Evolutionary conservation across 2,113 vertebrate genomes (phyloP).

Genomic region (Spizaetus ornatus): DNA sequence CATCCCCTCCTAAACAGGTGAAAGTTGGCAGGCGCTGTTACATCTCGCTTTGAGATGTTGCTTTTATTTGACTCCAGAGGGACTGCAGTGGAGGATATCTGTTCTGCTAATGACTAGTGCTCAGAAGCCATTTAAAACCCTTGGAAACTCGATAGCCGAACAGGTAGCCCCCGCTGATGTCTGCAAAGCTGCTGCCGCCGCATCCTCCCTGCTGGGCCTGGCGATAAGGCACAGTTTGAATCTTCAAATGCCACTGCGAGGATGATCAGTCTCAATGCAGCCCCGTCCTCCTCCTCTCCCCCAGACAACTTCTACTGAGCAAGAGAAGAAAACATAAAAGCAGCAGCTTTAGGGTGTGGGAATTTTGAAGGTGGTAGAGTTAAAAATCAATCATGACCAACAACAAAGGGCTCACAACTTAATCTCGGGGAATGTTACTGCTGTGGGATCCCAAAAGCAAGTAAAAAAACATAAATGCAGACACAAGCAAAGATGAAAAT

Average conservation of each 20-base stretch:
- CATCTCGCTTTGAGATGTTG: not conserved
- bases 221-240: slow-evolving; percentile 19
- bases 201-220: not conserved
- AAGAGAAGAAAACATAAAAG: slow-evolving; percentile 6
- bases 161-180: not conserved
- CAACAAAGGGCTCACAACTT: not conserved
- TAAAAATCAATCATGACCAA: slow-evolving; percentile 17
- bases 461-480: not conserved
- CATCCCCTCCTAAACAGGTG: not conserved
- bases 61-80: not conserved
- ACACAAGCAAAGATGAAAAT: not conserved
- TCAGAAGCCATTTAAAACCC: not conserved
- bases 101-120: not conserved
- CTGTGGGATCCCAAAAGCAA: not conserved
- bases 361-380: not conserved
- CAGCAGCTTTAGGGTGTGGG: not conserved
- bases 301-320: not conserved
- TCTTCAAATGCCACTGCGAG: slow-evolving; percentile 1
- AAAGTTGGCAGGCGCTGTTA: not conserved
- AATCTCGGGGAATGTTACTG: not conserved
- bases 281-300: not conserved
- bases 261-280: slow-evolving; percentile 34
- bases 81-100: not conserved
- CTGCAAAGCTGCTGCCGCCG: not conserved
- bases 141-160: not conserved